Conservation (phyloP, 2,113 vertebrate genomes). For the Carassius carassius region DNA sequence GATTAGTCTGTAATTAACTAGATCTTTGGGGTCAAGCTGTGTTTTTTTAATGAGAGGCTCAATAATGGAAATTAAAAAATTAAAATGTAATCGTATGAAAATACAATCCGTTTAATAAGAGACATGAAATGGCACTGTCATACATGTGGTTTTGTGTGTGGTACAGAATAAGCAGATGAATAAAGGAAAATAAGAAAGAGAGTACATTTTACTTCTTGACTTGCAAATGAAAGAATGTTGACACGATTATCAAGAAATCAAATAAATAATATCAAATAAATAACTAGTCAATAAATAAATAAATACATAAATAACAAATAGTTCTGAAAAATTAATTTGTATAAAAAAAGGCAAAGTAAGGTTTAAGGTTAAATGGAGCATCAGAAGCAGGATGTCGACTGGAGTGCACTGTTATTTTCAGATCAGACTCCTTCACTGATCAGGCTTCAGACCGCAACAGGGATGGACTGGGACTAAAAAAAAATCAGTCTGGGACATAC, state of each 20-base stretch:
- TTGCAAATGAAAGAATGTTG: slow-evolving; percentile 33
- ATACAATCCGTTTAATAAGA: slow-evolving; percentile 60
- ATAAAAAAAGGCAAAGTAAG: slow-evolving; percentile 51
- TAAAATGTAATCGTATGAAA: slow-evolving; percentile 43
- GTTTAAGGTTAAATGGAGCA: slow-evolving; percentile 24
- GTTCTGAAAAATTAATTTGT: slow-evolving; percentile 62
- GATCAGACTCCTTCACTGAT: slow-evolving; percentile 39
- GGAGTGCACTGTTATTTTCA: slow-evolving; percentile 21
- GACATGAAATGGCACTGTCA: slow-evolving; percentile 65
- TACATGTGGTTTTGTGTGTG: slow-evolving; percentile 44
- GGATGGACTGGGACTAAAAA: neutral
- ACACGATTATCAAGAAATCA: slow-evolving; percentile 52
- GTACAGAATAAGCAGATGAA: slow-evolving; percentile 36
- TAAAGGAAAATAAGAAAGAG: slow-evolving; percentile 48
- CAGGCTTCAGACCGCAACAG: slow-evolving; percentile 9
- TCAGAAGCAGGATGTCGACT: slow-evolving; percentile 41
- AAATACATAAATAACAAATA: slow-evolving; percentile 82
- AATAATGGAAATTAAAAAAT: too few relatives aligned
- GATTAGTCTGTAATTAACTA: too few relatives aligned
- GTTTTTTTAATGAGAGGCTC: too few relatives aligned
- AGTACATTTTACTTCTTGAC: slow-evolving; percentile 52
- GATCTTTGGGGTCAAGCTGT: too few relatives aligned
- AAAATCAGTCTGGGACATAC: neutral
- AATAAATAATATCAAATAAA: slow-evolving; percentile 79
- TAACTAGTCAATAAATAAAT: slow-evolving; percentile 82